phyloP scores from a whole-genome alignment of 2,113 vertebrate genomes.

The Craseonycteris thonglongyai region DNA sequence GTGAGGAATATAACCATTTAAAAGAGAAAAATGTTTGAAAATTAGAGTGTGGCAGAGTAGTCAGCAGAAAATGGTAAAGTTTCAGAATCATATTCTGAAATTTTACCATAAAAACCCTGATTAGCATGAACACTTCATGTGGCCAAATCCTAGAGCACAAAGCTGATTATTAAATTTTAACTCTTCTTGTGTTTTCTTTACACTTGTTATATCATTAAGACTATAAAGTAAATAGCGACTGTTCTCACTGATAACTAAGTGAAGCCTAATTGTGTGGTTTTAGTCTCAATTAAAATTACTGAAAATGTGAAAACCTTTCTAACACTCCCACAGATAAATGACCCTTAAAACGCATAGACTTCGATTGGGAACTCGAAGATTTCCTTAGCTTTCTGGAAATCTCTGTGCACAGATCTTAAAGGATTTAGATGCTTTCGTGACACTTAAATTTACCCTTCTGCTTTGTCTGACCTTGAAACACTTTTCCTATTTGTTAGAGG shows the following conservation, averaged over 20 bases:
- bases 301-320: constrained; percentile 56
- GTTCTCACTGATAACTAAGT: constrained; percentile 62
- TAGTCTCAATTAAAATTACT: constrained; percentile 66
- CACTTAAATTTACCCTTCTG: constrained; percentile 32
- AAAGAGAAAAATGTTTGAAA: constrained; percentile 29
- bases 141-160: constrained; percentile 61
- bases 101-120: constrained; percentile 45
- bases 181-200: constrained; percentile 41
- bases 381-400: constrained; percentile 24
- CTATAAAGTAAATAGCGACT: constrained; percentile 58
- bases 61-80: neutral
- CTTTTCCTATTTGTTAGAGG: constrained; percentile 38
- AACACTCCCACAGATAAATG: constrained; percentile 63
- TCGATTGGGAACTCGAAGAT: constrained; percentile 40
- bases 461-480: constrained; percentile 42
- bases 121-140: constrained; percentile 46
- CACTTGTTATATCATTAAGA: constrained; percentile 69
- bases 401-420: constrained; percentile 54
- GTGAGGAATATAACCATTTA: neutral
- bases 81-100: constrained; percentile 36
- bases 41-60: neutral
- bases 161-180: constrained; percentile 48
- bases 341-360: constrained; percentile 39
- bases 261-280: constrained; percentile 60
- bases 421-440: constrained; percentile 28